Evolutionary conservation across 1,140 invertebrate species (phyloP), one percentile per base, ranked within the genome.

Genomic region (Nephila pilipes): DNA sequence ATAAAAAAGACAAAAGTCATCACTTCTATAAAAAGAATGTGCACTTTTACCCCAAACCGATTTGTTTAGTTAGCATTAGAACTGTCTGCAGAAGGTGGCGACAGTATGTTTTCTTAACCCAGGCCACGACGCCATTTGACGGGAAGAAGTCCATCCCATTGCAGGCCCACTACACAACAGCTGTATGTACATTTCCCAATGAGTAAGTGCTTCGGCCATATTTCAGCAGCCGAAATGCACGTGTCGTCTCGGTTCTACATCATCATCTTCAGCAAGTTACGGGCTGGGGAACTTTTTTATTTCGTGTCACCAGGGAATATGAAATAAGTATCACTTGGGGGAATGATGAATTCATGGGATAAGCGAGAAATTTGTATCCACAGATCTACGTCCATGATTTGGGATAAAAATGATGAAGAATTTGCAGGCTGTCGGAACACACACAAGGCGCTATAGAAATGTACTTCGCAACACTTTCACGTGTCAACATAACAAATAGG

Each of bases 101-200:
- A 81, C 36, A 57, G 79, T 55, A 83, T 83, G 46, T 83, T 83
- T 83, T 83, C 81, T 55, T 83, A 83, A 55, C 46, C 38, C 81
- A n/a, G 36, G 38, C 38, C 38, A 75, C 54, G 80, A 22, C 81
- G 38, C 81, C 81, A 54, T 83, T 83, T 57, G 46, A 55, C 25
- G 25, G 38, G 22, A 55, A 29, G 12, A 46, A 57, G 81, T 38
- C 69, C 69, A 36, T 18, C 69, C 69, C 69, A 32, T 18, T 29
- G 29, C 29, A 75, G 69, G 55, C 81, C 81, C 81, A 57, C 81
- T 5, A 55, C 54, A 14, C 8, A 83, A 54, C 81, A 83, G 81
- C 81, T 83, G 81, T 83, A 57, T 83, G 81, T 83, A 57, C 46
- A 83, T 18, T 55, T 25, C 81, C 54, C 38, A 83, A 83, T 83